phyloP scores from a whole-genome alignment of 2,888 invertebrate genomes.

The Nomada hirtipes region DNA sequence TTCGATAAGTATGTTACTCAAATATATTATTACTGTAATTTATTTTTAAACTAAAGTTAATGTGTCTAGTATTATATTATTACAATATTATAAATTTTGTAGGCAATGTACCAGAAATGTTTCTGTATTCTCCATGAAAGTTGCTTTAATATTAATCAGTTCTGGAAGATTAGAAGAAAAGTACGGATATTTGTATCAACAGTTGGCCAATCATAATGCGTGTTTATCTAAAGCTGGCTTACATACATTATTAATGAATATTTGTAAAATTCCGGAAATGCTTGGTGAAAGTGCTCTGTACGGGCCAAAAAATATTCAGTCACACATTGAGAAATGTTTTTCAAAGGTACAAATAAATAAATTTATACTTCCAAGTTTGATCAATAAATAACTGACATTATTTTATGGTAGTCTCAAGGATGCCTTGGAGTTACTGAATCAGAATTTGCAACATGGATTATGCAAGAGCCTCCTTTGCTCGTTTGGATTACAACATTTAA shows the following conservation, averaged over 20 bases:
- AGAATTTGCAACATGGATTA: constrained; percentile 90
- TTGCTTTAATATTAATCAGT: constrained; percentile 88
- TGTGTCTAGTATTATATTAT: background rate
- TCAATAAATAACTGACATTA: constrained; percentile 26
- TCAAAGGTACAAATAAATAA: constrained; percentile 85
- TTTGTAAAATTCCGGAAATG: constrained; percentile 87
- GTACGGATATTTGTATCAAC: constrained; percentile 88
- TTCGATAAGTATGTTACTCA: constrained; percentile 87
- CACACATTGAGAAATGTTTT: constrained; percentile 91
- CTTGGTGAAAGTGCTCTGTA: constrained; percentile 88
- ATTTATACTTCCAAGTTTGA: constrained; percentile 28
- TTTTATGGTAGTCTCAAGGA: constrained; percentile 86
- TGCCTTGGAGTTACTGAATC: constrained; percentile 89
- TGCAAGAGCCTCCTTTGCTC: constrained; percentile 87
- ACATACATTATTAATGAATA: constrained; percentile 87
- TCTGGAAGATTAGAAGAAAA: constrained; percentile 88
- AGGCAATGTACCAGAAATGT: constrained; percentile 88
- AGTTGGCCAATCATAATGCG: constrained; percentile 91
- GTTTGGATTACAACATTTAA: constrained; percentile 89
- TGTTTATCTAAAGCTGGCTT: constrained; percentile 89
- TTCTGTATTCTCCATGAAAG: constrained; percentile 89
- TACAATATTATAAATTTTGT: constrained; percentile 69
- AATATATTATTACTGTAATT: constrained; percentile 13
- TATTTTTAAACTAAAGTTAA: constrained; percentile 20
- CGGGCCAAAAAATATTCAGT: constrained; percentile 87